Percentiles rank a stretch among this genome's conserved stretches.
Evolutionary conservation across 2,113 vertebrate species (phyloP).

Genomic region (Pelusios castaneus): DNA sequence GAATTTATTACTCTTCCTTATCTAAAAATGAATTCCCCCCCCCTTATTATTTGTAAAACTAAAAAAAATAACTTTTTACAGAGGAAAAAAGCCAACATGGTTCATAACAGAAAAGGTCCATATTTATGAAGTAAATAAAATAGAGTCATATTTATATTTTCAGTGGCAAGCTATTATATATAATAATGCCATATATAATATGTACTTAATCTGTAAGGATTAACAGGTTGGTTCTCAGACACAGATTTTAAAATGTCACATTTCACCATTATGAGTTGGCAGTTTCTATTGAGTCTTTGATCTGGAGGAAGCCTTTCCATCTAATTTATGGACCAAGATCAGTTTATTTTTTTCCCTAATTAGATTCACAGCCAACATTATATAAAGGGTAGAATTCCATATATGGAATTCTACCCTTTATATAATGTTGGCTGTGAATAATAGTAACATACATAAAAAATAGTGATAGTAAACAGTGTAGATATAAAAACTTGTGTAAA

Average conservation of each 20-base stretch:
- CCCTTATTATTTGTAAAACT: not conserved
- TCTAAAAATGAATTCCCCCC: not conserved
- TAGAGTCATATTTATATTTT: not conserved
- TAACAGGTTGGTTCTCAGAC: not conserved
- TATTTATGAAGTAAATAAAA: not conserved
- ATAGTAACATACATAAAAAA: no score
- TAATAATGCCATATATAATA: no score
- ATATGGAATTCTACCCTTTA: no score
- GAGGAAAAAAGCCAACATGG: not conserved
- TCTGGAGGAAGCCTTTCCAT: not conserved
- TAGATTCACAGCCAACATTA: not conserved
- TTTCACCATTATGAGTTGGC: accelerated
- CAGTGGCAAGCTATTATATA: not conserved
- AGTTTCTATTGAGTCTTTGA: not conserved
- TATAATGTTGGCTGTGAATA: no score
- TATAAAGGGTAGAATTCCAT: not conserved
- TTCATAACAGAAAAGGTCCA: accelerated
- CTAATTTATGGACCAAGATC: not conserved
- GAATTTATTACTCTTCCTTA: not conserved
- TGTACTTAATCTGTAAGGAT: not conserved
- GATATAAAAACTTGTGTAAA: not conserved
- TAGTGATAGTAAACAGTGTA: no score
- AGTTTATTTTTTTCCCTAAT: not conserved
- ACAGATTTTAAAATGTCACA: not conserved
- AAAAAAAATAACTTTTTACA: not conserved